These are phyloP conservation scores for Amblyraja radiata DNA, from an alignment of 2,797 vertebrate genomes.

Conservation along the genomic window DNA sequence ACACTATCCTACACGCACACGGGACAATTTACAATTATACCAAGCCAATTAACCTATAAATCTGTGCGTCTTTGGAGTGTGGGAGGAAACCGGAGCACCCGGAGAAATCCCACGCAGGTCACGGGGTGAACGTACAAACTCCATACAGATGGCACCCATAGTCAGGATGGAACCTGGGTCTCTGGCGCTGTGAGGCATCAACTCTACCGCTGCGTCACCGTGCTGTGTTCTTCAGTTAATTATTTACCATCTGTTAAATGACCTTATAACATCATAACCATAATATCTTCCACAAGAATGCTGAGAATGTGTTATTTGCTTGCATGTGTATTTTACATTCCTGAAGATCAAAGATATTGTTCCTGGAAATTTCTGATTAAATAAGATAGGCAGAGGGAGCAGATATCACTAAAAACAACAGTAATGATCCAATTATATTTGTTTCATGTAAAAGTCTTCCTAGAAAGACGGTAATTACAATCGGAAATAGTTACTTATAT, in stretches of 20 bases:
- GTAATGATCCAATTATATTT: background rate
- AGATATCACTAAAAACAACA: background rate
- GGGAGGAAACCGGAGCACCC: too few species aligned
- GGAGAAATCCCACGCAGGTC: too few species aligned
- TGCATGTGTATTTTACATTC: background rate
- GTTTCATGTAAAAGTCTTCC: background rate
- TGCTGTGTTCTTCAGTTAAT: too few species aligned
- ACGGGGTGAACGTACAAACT: too few species aligned
- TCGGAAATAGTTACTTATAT: background rate
- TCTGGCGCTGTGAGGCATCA: too few species aligned
- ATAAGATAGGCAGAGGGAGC: background rate
- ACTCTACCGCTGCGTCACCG: too few species aligned
- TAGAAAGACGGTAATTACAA: background rate
- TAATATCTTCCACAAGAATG: background rate
- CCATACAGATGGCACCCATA: too few species aligned
- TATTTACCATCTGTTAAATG: background rate
- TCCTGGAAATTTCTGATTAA: background rate
- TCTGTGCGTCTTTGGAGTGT: too few species aligned
- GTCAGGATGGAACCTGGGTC: too few species aligned
- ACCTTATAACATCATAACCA: background rate
- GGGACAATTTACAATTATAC: too few species aligned
- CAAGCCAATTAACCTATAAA: too few species aligned
- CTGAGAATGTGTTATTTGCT: background rate
- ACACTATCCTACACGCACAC: too few species aligned
- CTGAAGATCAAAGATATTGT: background rate